Evolutionary conservation across 37 sponge, comb jelly and placozoan genomes (phyloP), one percentile per base, ranked within the genome.

Genomic region (Aphrocallistes beatrix): DNA sequence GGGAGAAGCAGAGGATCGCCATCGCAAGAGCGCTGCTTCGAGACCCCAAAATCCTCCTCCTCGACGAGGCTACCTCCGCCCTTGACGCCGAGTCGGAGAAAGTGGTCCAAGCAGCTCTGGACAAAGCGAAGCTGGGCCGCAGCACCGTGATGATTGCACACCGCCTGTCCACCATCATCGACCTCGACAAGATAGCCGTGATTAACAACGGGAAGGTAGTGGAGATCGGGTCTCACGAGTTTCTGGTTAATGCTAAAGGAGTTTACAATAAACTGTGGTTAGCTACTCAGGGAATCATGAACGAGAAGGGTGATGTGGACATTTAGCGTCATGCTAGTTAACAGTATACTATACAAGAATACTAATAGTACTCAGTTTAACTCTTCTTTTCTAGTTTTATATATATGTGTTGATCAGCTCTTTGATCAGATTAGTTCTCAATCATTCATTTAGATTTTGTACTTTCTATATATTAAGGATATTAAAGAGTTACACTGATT

Each of bases 21-120:
- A 95, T 95, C 28, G 96, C 96, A 37, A 84, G 96, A 32, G 96
- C 96, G 21, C 90, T 95, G 0, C 90, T 95, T 21, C 88, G 92
- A 25, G 84, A 95, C 86, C 96, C 96, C 34, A 93, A 93, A 81
- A 89, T 95, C 38, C 89, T 95, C 51, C 89, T 95, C 38, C 88
- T 95, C 84, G 96, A 95, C 60, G 96, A 95, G 85, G 96, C 96
- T 85, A 95, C 96, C 37, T 91, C 91, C 37, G 96, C 96, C 48
- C 90, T 95, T 60, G 96, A 95, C 90, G 93, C 87, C 21, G 87
- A 95, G 90, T 91, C 93, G 83, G 96, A 95, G 86, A 86, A 87
- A 50, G 39, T 92, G 1, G 96, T 96, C 3, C 96, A 96, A 42
- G 87, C 87, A 23, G 96, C 96, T 28, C 90, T 96, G 48, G 96